Conservation (phyloP, 2,797 vertebrate species). For the Bovichtus variegatus region DNA sequence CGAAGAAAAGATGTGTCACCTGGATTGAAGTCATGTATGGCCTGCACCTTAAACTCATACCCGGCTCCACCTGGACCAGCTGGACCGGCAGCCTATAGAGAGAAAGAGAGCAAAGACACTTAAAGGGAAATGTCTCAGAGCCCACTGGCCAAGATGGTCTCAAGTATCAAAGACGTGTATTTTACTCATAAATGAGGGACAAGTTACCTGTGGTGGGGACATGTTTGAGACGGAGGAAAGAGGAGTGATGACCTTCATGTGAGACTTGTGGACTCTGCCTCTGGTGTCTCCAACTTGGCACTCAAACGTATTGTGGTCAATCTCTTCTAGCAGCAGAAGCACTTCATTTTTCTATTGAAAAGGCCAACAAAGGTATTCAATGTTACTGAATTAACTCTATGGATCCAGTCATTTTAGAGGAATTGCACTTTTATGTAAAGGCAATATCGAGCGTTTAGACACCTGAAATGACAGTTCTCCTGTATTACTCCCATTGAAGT, state of each 20-base stretch:
- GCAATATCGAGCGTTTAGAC: conserved; percentile 24
- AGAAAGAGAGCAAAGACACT: conserved; percentile 26
- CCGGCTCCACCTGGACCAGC: conserved; percentile 51
- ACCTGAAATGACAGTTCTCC: conserved; percentile 92
- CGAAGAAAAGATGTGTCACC: conserved; percentile 62
- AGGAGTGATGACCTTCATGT: conserved; percentile 88
- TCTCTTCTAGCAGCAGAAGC: conserved; percentile 84
- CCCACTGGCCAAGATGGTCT: neutral
- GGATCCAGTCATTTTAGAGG: neutral
- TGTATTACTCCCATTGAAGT: conserved; percentile 82
- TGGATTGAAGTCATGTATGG: conserved; percentile 89
- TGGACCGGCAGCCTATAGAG: conserved; percentile 55
- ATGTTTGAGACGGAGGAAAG: conserved; percentile 53
- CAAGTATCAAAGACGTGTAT: neutral
- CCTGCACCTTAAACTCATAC: conserved; percentile 85
- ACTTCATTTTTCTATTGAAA: conserved; percentile 85
- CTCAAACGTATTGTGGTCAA: conserved; percentile 83
- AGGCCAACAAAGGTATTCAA: conserved; percentile 16
- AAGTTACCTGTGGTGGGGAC: conserved; percentile 65
- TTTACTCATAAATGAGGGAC: neutral
- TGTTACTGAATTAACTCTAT: neutral
- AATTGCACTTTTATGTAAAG: neutral
- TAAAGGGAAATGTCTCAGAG: neutral
- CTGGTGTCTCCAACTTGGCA: conserved; percentile 85
- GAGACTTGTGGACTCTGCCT: conserved; percentile 82